phyloP scores from a whole-genome alignment of 1,140 invertebrate species.

The Cyrtorhinus lividipennis region DNA sequence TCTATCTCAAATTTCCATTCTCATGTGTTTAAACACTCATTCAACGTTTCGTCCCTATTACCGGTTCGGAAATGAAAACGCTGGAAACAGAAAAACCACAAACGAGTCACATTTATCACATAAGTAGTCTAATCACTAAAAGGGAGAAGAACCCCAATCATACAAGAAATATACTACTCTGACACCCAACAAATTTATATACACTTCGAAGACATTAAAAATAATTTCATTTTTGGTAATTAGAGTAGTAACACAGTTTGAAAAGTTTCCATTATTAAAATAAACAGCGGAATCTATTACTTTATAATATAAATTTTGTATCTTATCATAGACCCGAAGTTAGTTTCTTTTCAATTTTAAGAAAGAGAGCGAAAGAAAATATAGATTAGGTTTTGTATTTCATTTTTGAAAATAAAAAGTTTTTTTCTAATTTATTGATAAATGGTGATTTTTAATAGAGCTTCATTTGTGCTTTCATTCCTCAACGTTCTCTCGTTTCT shows the following conservation, averaged over 20 bases:
- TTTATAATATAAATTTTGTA: neutral
- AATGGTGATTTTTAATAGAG: too few relatives aligned
- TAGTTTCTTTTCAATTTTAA: too few relatives aligned
- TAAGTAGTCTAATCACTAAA: neutral
- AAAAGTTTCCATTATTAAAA: constrained; percentile 5
- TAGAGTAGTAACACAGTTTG: constrained; percentile 8
- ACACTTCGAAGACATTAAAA: constrained; percentile 7
- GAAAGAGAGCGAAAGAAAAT: too few relatives aligned
- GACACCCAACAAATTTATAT: constrained; percentile 13
- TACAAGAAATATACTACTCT: constrained; percentile 16
- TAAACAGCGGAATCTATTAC: constrained; percentile 7
- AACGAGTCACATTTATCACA: constrained; percentile 2
- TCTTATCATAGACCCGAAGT: too few relatives aligned
- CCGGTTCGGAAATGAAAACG: neutral
- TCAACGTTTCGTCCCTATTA: neutral
- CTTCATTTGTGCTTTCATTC: too few relatives aligned
- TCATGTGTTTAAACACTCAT: too few relatives aligned
- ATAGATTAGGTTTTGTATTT: too few relatives aligned
- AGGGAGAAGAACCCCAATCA: constrained; percentile 4
- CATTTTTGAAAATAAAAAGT: too few relatives aligned
- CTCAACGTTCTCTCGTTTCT: too few relatives aligned
- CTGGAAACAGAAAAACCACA: neutral
- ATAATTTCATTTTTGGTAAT: constrained; percentile 11
- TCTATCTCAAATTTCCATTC: neutral
- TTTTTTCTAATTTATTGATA: too few relatives aligned